A percentile compares a stretch with the other conserved stretches of the same genome.
Evolutionary conservation across 2,113 vertebrate species (phyloP).

Genomic region (Recurvirostra avosetta): DNA sequence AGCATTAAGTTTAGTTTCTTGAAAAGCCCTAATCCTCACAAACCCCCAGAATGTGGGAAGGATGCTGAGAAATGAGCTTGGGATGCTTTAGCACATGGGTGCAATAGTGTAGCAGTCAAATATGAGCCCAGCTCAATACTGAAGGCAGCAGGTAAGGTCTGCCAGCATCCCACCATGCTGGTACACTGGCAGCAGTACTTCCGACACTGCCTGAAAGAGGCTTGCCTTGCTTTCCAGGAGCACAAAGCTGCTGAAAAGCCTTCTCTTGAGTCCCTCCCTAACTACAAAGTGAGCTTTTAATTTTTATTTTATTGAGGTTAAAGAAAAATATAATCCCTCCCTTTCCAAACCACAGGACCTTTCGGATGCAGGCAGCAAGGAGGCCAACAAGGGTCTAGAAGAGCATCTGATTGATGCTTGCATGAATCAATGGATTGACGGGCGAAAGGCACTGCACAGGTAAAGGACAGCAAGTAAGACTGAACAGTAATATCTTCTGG

Average conservation of each 20-base stretch:
- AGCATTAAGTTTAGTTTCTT: neutral
- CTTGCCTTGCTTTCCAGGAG: neutral
- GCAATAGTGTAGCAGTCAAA: neutral
- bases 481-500: neutral
- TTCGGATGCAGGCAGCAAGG: neutral
- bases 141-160: neutral
- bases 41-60: neutral
- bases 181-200: neutral
- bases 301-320: neutral
- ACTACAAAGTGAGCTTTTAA: neutral
- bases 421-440: neutral
- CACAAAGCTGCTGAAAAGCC: neutral
- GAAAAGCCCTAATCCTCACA: neutral
- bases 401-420: fast-evolving
- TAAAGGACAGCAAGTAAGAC: neutral
- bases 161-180: too few species aligned
- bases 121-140: neutral
- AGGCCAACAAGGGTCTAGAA: neutral
- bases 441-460: neutral
- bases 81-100: neutral
- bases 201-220: neutral
- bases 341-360: neutral
- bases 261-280: neutral
- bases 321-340: neutral
- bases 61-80: neutral